phyloP scores from a whole-genome alignment of 2,888 invertebrate genomes.

The Thelaira solivaga region DNA sequence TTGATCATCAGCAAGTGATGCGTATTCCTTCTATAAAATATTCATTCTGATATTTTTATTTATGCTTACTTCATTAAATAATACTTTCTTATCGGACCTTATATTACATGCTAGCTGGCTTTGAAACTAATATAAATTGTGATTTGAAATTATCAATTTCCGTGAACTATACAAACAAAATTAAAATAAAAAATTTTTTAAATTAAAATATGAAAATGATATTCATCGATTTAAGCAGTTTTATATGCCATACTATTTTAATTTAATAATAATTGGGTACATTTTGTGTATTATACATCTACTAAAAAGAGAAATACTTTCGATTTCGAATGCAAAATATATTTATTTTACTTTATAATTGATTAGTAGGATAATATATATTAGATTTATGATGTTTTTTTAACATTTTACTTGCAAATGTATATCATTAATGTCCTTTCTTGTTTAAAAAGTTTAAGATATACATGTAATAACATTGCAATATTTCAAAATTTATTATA shows the following conservation, averaged over 20 bases:
- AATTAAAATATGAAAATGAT: background rate
- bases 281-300: background rate
- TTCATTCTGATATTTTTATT: too few relatives aligned
- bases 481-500: background rate
- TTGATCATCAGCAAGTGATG: too few relatives aligned
- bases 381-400: background rate
- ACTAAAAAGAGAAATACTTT: background rate
- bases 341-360: background rate
- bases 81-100: too few relatives aligned
- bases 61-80: too few relatives aligned
- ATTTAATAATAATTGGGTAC: background rate
- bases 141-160: background rate
- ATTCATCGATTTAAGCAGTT: constrained; percentile 19
- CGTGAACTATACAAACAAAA: background rate
- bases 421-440: constrained; percentile 6
- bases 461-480: background rate
- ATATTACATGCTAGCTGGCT: too few relatives aligned
- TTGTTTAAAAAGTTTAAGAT: constrained; percentile 1
- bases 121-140: background rate
- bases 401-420: constrained; percentile 25
- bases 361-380: background rate
- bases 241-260: constrained; percentile 32
- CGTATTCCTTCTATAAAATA: too few relatives aligned
- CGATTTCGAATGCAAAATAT: too few relatives aligned
- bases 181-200: background rate